Base-by-base conservation (phyloP, 2,888 invertebrate genomes). In the Lepidochitona cinerea region DNA sequence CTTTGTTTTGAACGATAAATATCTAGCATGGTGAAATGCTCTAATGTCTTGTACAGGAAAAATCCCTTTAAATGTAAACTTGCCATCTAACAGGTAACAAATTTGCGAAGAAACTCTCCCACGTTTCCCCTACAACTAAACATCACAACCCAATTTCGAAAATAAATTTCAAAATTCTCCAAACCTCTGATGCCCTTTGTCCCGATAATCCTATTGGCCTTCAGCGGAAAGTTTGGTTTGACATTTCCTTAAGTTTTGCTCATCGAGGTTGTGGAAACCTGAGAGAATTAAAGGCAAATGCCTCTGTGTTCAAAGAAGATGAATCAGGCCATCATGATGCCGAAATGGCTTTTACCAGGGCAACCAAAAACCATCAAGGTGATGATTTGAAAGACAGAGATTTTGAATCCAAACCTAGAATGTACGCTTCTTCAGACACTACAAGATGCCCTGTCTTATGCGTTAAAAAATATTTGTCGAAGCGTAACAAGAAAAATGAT, bases 201-300 rank as follows among this genome's bases (percentile, higher is more conserved):
- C 49, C 33, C 0, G 1, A 52, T 9, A 68, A 36, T 23, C 73
- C 75, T 6, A 59, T 26, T 26, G 12, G 49, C 6, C 59, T 73
- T 5, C 71, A 71, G 54, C 67, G 65, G 54, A 75, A 75, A 49
- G 71, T 71, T 1, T 73, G 73, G 75, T 75, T 73, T 68, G 75
- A 73, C n/a, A 41, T 73, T 23, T 64, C 73, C n/a, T 6, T 73
- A 14, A 64, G 70, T 35, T 73, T 75, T 65, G 73, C 70, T 14
- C n/a, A 71, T 1, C 32, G 75, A 7, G 65, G 71, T 3, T 23
- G 73, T 18, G 75, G 73, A 68, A 73, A 75, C 26, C 52, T 73
- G 36, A 41, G 68, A 18, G 26, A 67, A 0, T 35, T 75, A 6
- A 73, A 65, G 26, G 26, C 67, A 0, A 41, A 71, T 37, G 70